These are phyloP conservation scores for Poecilia latipinna DNA, from an alignment of 2,113 vertebrate genomes.

Conservation along the genomic window DNA sequence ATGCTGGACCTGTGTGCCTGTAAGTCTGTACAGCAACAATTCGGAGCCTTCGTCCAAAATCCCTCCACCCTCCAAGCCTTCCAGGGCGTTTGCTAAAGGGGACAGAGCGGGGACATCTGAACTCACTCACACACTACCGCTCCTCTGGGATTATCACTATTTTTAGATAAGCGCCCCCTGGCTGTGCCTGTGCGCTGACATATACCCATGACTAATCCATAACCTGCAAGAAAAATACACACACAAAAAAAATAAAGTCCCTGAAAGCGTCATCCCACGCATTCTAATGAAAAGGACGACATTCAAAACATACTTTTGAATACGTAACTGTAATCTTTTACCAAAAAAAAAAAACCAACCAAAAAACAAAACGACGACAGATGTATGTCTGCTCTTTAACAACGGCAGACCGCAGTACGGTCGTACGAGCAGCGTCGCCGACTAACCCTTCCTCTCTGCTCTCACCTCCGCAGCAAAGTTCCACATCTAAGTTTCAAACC, in stretches of 20 bases:
- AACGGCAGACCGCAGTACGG: constrained; percentile 11
- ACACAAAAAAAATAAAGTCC: not conserved
- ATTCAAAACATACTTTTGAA: not conserved
- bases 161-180: constrained; percentile 65
- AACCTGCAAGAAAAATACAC: constrained; percentile 29
- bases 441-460: constrained; percentile 53
- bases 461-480: constrained; percentile 64
- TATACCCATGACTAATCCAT: constrained; percentile 71
- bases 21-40: constrained; percentile 10
- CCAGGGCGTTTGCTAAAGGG: constrained; percentile 43
- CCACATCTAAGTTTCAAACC: constrained; percentile 75
- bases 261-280: constrained; percentile 18
- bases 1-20: not conserved
- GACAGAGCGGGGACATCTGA: constrained; percentile 40
- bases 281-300: constrained; percentile 32
- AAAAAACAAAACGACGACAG: too few species aligned
- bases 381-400: not conserved
- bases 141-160: constrained; percentile 60
- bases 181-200: constrained; percentile 58
- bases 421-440: constrained; percentile 46
- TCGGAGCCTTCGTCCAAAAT: constrained; percentile 11
- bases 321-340: too few species aligned
- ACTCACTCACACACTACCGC: constrained; percentile 32
- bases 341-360: too few species aligned
- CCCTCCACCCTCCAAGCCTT: constrained; percentile 34